A percentile compares a stretch with the other conserved stretches of the same genome.
Evolutionary conservation across 2,113 vertebrate species (phyloP).

Genomic region (Atherinomorus stipes): DNA sequence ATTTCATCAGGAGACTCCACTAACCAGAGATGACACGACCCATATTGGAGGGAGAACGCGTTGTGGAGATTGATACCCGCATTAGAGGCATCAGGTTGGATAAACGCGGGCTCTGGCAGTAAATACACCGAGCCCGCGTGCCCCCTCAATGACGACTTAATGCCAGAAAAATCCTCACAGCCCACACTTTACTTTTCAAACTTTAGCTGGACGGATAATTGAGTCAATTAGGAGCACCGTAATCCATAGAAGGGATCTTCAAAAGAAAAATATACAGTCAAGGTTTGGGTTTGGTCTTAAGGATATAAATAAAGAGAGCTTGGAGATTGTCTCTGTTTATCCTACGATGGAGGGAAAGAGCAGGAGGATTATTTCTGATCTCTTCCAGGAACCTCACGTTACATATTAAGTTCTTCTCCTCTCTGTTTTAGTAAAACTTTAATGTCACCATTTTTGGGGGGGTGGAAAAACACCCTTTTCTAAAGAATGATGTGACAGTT

Average conservation of each 20-base stretch:
- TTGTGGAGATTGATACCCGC: slow-evolving; percentile 79
- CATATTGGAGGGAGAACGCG: slow-evolving; percentile 75
- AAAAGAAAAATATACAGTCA: slow-evolving; percentile 76
- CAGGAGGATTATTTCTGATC: slow-evolving; percentile 66
- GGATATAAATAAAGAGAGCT: slow-evolving; percentile 75
- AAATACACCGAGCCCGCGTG: slow-evolving; percentile 65
- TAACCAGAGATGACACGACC: slow-evolving; percentile 81
- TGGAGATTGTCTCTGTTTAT: slow-evolving; percentile 75
- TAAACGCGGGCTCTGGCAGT: slow-evolving; percentile 69
- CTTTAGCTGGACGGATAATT: slow-evolving; percentile 73
- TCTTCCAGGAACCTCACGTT: slow-evolving; percentile 56
- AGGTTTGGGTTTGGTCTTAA: slow-evolving; percentile 70
- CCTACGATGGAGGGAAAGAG: slow-evolving; percentile 63
- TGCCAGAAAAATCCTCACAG: slow-evolving; percentile 66
- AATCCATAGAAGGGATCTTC: slow-evolving; percentile 74
- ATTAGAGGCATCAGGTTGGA: slow-evolving; percentile 77
- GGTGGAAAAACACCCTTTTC: slow-evolving; percentile 2
- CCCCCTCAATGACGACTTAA: slow-evolving; percentile 75
- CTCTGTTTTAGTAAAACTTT: slow-evolving; percentile 58
- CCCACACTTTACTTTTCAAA: slow-evolving; percentile 77
- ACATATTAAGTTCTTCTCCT: slow-evolving; percentile 58
- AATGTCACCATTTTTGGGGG: slow-evolving; percentile 37
- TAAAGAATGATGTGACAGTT: slow-evolving; percentile 47
- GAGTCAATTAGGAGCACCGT: slow-evolving; percentile 77
- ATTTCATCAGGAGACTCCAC: slow-evolving; percentile 81